Evolutionary conservation across 2,113 vertebrate species (phyloP), one percentile per base, ranked within the genome.

Genomic region (Corythornis madagascariensis): DNA sequence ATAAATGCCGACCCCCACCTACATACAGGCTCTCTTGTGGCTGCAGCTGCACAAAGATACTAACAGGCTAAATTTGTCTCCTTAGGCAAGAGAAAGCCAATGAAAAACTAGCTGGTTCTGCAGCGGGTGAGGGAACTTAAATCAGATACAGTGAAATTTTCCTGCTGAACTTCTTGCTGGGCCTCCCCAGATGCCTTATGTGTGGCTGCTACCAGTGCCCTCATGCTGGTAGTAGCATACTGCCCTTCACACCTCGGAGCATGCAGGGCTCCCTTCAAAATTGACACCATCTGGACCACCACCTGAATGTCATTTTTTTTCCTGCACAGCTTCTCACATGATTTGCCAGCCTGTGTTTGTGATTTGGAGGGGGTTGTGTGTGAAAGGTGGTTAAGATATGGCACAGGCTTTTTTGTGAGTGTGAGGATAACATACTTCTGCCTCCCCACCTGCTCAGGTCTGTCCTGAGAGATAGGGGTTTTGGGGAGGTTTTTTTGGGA

Each of bases 261-360:
- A 3, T 50, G 28, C 35, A 16, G 74, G 95, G 82, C 95, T 97
- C 89, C 91, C 75, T 89, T 96, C 94, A 89, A 90, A 97, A 96
- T 75, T 96, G 95, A 96, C 94, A 97, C 97, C 97, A 97, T 97
- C 95, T 98, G 97, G 95, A 94, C 96, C 89, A 92, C 97, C 97
- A 97, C 97, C 97, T 97, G 97, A 94, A 96, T 63, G 79, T 86
- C 65, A 93, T 85, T 95, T 95, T 95, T 95, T 95, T 93, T 76
- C 91, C 95, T 95, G 88, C 70, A 70, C 75, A 88, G 84, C 76
- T 94, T 94, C 77, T 61, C 94, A 94, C 50, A 81, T 82, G 59
- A 92, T 95, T 95, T 96, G 96, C 92, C 88, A 96, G 92, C 81
- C 94, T 96, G 55, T 90, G 77, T 92, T 95, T 95, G 86, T 93